A percentile compares a stretch with the other conserved stretches of the same genome.
Conservation (phyloP, 1,140 invertebrate genomes). For the Pararge aegeria region DNA sequence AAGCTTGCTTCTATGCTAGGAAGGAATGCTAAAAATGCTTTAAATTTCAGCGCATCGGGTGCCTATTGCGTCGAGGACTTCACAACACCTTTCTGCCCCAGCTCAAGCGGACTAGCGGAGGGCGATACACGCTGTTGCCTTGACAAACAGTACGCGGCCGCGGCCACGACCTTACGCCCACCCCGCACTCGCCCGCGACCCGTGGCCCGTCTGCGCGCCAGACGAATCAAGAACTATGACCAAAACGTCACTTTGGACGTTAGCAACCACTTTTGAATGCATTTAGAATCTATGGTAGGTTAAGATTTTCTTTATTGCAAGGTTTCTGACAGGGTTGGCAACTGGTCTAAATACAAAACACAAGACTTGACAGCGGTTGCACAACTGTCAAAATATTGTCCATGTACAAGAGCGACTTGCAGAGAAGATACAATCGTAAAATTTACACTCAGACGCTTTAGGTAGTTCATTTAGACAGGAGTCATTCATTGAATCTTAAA, state of each 20-base stretch:
- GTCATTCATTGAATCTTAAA: too few relatives aligned
- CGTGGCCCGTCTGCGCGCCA: conserved; percentile 31
- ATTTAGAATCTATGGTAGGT: not conserved
- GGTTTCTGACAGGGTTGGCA: too few relatives aligned
- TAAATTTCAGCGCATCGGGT: conserved; percentile 78
- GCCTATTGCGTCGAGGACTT: conserved; percentile 84
- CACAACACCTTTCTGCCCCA: conserved; percentile 85
- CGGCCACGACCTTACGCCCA: conserved; percentile 40
- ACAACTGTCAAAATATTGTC: too few relatives aligned
- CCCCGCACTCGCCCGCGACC: conserved; percentile 40
- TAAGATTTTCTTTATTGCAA: too few relatives aligned
- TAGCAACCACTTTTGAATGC: not conserved
- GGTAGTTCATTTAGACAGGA: too few relatives aligned
- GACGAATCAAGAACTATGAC: conserved; percentile 24
- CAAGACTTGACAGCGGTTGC: too few relatives aligned
- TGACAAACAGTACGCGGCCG: conserved; percentile 62
- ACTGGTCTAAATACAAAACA: too few relatives aligned
- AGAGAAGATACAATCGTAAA: too few relatives aligned
- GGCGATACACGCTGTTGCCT: conserved; percentile 86
- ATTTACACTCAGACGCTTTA: too few relatives aligned
- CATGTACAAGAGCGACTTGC: too few relatives aligned
- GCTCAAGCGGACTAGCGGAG: conserved; percentile 64
- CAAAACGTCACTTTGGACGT: conserved; percentile 21
- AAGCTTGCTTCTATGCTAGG: too few relatives aligned
- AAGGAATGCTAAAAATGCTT: not conserved